Evolutionary conservation across 2,888 invertebrate species (phyloP).

Genomic region (Diachrysia chrysitis): DNA sequence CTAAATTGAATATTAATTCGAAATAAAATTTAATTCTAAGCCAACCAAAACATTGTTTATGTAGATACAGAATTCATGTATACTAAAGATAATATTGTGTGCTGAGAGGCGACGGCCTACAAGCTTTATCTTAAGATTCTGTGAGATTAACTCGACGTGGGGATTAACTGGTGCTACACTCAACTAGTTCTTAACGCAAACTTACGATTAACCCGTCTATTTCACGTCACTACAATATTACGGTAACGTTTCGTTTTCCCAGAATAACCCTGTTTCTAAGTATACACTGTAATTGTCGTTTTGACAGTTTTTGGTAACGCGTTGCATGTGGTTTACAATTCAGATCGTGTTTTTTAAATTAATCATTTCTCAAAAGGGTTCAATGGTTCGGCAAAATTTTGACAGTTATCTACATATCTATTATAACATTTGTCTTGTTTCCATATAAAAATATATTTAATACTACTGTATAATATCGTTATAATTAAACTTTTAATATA

Average conservation of each 20-base stretch:
- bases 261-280: slow-evolving; percentile 33
- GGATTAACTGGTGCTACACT: slow-evolving; percentile 74
- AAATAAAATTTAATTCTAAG: background rate
- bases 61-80: slow-evolving; percentile 56
- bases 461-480: no score
- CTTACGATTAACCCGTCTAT: slow-evolving; percentile 66
- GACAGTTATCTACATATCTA: no score
- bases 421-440: no score
- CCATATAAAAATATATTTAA: no score
- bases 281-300: slow-evolving; percentile 20
- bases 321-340: background rate
- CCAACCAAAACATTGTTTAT: slow-evolving; percentile 19
- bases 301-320: slow-evolving; percentile 15
- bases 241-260: slow-evolving; percentile 53
- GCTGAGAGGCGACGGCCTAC: slow-evolving; percentile 65
- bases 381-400: no score
- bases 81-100: slow-evolving; percentile 50
- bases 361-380: background rate
- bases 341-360: background rate
- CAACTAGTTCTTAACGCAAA: slow-evolving; percentile 52
- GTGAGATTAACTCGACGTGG: slow-evolving; percentile 72
- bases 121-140: slow-evolving; percentile 75
- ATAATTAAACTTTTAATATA: no score
- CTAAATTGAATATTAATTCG: slow-evolving; percentile 38
- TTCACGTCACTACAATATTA: slow-evolving; percentile 51